Conservation (phyloP, 2,113 vertebrate species). For the Jaculus jaculus region DNA sequence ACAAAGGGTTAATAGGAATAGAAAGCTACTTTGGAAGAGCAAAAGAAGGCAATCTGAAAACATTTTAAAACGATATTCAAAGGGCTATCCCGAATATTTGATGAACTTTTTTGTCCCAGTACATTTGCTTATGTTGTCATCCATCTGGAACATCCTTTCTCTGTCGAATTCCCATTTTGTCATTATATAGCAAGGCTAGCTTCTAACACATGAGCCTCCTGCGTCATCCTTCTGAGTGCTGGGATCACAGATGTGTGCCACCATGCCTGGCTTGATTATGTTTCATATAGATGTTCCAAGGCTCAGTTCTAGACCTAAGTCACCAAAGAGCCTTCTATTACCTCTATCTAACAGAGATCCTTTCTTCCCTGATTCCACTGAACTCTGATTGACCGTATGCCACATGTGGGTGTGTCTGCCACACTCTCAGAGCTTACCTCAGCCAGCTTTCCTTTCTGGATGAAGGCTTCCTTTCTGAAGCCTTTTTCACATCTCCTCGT, state of each 20-base stretch:
- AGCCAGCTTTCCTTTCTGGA: background rate
- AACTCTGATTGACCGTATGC: background rate
- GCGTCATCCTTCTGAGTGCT: background rate
- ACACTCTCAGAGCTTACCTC: background rate
- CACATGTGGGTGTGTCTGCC: background rate
- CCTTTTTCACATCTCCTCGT: background rate
- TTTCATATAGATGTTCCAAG: background rate
- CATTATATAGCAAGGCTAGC: background rate
- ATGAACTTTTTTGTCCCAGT: background rate
- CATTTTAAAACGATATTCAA: slow-evolving; percentile 42
- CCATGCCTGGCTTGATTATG: background rate
- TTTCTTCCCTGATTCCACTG: background rate
- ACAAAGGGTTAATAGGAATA: background rate
- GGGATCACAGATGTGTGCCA: background rate
- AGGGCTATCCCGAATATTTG: background rate
- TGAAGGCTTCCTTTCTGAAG: slow-evolving; percentile 13
- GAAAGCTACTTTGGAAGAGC: slow-evolving; percentile 38
- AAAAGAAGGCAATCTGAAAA: slow-evolving; percentile 51
- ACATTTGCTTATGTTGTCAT: background rate
- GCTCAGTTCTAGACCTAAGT: slow-evolving; percentile 13
- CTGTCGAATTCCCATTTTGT: background rate
- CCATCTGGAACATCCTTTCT: slow-evolving; percentile 1
- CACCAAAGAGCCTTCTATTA: background rate
- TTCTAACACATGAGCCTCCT: background rate
- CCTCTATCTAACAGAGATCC: background rate